Conservation (phyloP, 1,140 invertebrate species). For the Mylabris phalerata region DNA sequence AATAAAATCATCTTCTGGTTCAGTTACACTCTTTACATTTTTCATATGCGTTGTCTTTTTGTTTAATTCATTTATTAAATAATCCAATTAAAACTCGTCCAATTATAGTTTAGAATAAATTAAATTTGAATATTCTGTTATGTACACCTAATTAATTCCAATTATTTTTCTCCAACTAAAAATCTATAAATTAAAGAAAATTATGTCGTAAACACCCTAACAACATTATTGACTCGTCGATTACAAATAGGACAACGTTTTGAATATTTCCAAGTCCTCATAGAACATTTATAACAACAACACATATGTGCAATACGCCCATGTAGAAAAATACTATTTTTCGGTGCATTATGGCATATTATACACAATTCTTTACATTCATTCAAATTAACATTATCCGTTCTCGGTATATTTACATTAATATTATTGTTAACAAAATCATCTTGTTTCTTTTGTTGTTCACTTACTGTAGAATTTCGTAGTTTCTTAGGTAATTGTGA, state of each 20-base stretch:
- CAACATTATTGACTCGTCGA: constrained; percentile 55
- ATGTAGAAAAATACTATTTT: constrained; percentile 60
- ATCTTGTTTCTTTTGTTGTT: not conserved
- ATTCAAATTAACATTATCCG: not conserved
- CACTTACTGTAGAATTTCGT: too few relatives aligned
- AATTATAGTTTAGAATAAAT: too few relatives aligned
- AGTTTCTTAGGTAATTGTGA: not conserved
- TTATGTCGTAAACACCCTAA: constrained; percentile 46
- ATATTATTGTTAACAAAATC: not conserved
- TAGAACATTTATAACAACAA: constrained; percentile 61
- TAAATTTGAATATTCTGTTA: too few relatives aligned
- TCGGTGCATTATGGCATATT: constrained; percentile 51
- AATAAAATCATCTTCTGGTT: not conserved
- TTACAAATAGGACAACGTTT: constrained; percentile 61
- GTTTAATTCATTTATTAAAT: not conserved
- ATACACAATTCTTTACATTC: constrained; percentile 47
- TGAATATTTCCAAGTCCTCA: constrained; percentile 53
- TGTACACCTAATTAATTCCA: too few relatives aligned
- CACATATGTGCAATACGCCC: constrained; percentile 56
- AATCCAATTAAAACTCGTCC: too few relatives aligned
- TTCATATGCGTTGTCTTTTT: constrained; percentile 2
- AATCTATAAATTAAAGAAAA: constrained; percentile 12
- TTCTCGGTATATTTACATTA: not conserved
- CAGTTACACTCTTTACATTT: constrained; percentile 13
- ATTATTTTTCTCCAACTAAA: not conserved